Evolutionary conservation across 2,797 vertebrate species (phyloP), one percentile per base, ranked within the genome.

Genomic region (Peromyscus eremicus): DNA sequence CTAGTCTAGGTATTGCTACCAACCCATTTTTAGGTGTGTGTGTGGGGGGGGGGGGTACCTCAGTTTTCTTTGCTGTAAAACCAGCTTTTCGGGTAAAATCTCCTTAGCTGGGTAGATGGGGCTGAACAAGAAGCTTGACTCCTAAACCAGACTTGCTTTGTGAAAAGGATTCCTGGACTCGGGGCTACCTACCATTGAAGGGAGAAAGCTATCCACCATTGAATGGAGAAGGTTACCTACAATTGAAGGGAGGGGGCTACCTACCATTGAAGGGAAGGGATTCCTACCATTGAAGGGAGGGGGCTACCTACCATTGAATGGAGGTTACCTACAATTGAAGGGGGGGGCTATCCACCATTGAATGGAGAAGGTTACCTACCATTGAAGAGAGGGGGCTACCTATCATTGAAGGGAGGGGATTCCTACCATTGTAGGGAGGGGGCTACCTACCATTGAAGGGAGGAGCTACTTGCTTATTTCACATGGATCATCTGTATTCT

Each of bases 131-230:
- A 88, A 68, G 77, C 40, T 23, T 88, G 46, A n/a, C 91, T 94
- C 77, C 87, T 95, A 82, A 88, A 89, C 57, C 5, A 75, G 16
- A n/a, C 66, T 17, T 96, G 55, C 64, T 85, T 89, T 9, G 83
- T 76, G 52, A 81, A 92, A 95, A 94, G 96, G 64, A 77, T 93
- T 92, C 21, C 81, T 83, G 34, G 49, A 75, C 66, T 32, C 12
- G 13, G 49, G 92, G 83, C 81, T 89, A 49, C 75, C 62, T 43
- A 91, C 79, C 37, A 80, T 34, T 52, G n/a, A 4, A 37, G 68
- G 68, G 17, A 37, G n/a, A n/a, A n/a, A n/a, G 49, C 49, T 49
- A 49, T 9, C 49, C 10, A 29, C 32, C 66, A 68, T 16, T n/a
- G 66, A n/a, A 17, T 0, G 34, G 68, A 32, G 6, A 4, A 34